Evolutionary conservation across 2,888 invertebrate genomes (phyloP).

Genomic region (Diaprepes abbreviatus): DNA sequence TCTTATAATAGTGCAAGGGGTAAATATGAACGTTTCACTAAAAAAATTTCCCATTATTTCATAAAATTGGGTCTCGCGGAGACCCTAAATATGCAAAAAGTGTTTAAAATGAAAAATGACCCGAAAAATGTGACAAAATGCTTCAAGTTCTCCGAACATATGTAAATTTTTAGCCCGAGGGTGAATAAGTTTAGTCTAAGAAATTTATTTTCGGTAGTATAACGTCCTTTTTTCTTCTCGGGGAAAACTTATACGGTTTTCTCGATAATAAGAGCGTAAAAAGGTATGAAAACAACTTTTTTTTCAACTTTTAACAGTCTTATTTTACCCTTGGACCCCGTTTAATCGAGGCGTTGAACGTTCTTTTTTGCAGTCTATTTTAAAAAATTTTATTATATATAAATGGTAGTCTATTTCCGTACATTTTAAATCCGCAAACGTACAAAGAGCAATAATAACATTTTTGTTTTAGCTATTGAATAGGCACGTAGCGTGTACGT

Average conservation of each 20-base stretch:
- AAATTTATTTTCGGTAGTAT: conserved; percentile 22
- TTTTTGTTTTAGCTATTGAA: background rate
- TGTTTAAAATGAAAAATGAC: conserved; percentile 34
- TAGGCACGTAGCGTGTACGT: background rate
- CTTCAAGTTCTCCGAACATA: conserved; percentile 21
- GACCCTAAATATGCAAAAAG: conserved; percentile 20
- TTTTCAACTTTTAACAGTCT: too few species aligned
- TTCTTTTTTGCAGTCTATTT: too few species aligned
- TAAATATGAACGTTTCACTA: too few species aligned
- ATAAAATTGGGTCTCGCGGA: background rate
- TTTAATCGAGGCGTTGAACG: too few species aligned
- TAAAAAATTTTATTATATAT: too few species aligned
- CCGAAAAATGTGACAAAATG: conserved; percentile 40
- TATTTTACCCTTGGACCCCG: too few species aligned
- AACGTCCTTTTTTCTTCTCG: background rate
- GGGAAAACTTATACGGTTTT: too few species aligned
- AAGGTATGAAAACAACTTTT: too few species aligned
- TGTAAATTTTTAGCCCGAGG: conserved; percentile 31
- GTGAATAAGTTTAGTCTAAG: conserved; percentile 32
- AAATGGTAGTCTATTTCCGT: too few species aligned
- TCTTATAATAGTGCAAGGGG: too few species aligned
- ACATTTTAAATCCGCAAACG: background rate
- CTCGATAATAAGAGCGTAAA: too few species aligned
- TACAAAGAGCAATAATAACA: background rate
- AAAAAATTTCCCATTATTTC: too few species aligned